A percentile compares a stretch with the other conserved stretches of the same genome.
phyloP scores from a whole-genome alignment of 2,797 vertebrate species.

The Cephalopachus bancanus region DNA sequence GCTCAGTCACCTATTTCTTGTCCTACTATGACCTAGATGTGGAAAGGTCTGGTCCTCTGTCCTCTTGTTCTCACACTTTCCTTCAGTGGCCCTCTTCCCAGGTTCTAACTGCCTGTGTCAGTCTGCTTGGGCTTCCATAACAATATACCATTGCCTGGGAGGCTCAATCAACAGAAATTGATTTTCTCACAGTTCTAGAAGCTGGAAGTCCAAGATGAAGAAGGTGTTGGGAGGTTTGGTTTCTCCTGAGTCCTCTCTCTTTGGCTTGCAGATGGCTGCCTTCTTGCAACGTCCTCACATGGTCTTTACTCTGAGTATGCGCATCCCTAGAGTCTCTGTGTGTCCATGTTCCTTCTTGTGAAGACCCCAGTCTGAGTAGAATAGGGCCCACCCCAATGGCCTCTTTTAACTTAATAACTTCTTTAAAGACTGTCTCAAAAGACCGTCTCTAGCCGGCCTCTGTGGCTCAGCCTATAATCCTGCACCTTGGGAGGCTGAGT shows the following conservation, averaged over 20 bases:
- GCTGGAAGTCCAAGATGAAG: background rate
- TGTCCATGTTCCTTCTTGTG: background rate
- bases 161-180: background rate
- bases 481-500: too few relatives aligned
- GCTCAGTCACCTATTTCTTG: background rate
- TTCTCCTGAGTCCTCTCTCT: background rate
- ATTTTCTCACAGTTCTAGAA: background rate
- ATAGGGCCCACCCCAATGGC: background rate
- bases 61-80: background rate
- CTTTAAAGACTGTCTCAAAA: background rate
- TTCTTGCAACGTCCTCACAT: background rate
- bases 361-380: background rate
- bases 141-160: background rate
- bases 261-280: background rate
- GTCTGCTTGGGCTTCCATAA: too few relatives aligned
- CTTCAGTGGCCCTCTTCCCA: background rate
- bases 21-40: background rate
- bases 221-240: background rate
- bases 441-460: too few relatives aligned
- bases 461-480: too few relatives aligned
- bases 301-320: background rate
- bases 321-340: background rate
- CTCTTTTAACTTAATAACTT: background rate
- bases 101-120: background rate
- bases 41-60: background rate